Evolutionary conservation across 2,113 vertebrate genomes (phyloP), one percentile per base, ranked within the genome.

Genomic region (Alosa alosa): DNA sequence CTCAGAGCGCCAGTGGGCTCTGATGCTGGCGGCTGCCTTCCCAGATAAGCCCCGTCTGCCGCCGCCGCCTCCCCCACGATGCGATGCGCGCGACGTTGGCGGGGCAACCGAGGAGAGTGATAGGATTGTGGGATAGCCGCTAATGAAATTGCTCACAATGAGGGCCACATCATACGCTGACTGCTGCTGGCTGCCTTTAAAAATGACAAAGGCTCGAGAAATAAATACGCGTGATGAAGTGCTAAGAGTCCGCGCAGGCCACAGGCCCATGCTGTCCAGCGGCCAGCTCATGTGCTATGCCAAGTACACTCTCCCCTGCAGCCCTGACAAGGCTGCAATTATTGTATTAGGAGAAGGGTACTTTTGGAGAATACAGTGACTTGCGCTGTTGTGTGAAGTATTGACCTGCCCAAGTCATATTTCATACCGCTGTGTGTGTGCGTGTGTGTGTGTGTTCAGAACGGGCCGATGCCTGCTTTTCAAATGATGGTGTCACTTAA

Each of bases 141-240:
- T 85, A 88, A 90, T 86, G 85, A 83, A 88, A 86, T 82, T 85
- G 88, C 86, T 87, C 84, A 84, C 84, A 84, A 84, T 68, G 46
- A 86, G 86, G 75, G 84, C 87, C 87, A 81, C 84, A 86, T 87
- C 84, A 87, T 82, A 84, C 50, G 83, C 86, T 50, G 82, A 31
- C 31, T 49, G 49, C 83, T 81, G 81, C 45, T 9, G 81, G 20
- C 64, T 46, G 82, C 84, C 86, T 87, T 90, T 85, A 86, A 86
- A 88, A 88, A 86, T 60, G 82, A 88, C 82, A 87, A 88, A 84
- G 45, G 49, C 82, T 11, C 1, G 39, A 57, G 81, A 64, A 89
- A 85, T 84, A 83, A 83, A 87, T 82, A 85, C 83, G 52, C 81
- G 44, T 81, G 45, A 83, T 47, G 57, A 36, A 83, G 84, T 57